These are phyloP conservation scores for Pangasius krempfi DNA, from an alignment of 2,797 vertebrate genomes.

Conservation along the genomic window DNA sequence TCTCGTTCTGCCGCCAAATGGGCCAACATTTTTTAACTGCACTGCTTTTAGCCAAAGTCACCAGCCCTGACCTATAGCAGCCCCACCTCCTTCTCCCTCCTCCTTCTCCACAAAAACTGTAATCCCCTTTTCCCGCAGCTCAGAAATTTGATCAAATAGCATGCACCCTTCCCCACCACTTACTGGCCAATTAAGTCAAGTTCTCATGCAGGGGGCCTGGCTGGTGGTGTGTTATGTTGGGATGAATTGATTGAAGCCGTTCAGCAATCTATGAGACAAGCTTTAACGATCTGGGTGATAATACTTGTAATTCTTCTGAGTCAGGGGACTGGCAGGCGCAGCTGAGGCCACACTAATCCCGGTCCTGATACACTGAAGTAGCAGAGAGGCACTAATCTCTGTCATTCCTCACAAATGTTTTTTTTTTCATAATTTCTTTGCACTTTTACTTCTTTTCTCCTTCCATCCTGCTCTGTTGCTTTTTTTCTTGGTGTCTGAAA, in stretches of 20 bases:
- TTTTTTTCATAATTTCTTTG: constrained; percentile 59
- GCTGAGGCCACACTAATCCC: constrained; percentile 93
- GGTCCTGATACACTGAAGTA: constrained; percentile 91
- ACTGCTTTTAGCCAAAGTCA: constrained; percentile 82
- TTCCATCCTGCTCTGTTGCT: neutral
- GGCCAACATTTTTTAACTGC: constrained; percentile 93
- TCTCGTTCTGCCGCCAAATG: constrained; percentile 75
- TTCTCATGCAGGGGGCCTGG: constrained; percentile 99
- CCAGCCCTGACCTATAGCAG: constrained; percentile 81
- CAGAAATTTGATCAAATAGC: constrained; percentile 98
- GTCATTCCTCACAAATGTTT: constrained; percentile 72
- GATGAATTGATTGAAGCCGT: constrained; percentile 99
- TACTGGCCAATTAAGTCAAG: constrained; percentile 99
- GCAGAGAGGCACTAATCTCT: constrained; percentile 87
- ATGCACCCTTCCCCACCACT: constrained; percentile 94
- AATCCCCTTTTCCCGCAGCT: constrained; percentile 86
- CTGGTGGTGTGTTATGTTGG: constrained; percentile 94
- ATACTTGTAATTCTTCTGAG: constrained; percentile 99
- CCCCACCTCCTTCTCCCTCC: constrained; percentile 32
- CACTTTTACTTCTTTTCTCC: constrained; percentile 11
- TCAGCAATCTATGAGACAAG: constrained; percentile 92
- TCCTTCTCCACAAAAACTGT: constrained; percentile 67
- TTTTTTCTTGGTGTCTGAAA: neutral
- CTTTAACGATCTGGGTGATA: constrained; percentile 99
- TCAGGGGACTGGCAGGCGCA: constrained; percentile 95